These are phyloP conservation scores for Ptychoptera contaminata DNA, from an alignment of 2,888 invertebrate genomes.

Conservation along the genomic window DNA sequence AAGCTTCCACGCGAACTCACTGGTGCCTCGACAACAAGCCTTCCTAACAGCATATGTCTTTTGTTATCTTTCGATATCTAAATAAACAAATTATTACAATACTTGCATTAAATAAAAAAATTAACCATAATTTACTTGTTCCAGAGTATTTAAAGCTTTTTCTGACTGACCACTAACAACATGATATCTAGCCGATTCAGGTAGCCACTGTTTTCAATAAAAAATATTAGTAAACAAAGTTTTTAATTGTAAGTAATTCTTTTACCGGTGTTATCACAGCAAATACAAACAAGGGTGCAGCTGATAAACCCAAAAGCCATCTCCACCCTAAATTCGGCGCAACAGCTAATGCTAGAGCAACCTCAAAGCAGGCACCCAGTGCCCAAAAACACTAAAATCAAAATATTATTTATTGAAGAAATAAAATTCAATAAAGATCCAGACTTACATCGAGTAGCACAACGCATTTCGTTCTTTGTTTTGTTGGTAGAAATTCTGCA, in stretches of 20 bases:
- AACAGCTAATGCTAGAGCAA: conserved; percentile 71
- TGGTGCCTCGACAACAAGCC: conserved; percentile 64
- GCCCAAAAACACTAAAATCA: conserved; percentile 81
- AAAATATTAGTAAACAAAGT: conserved; percentile 3
- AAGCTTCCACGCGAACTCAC: conserved; percentile 42
- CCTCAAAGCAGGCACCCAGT: conserved; percentile 85
- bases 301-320: conserved; percentile 82
- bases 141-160: conserved; percentile 67
- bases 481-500: conserved; percentile 88
- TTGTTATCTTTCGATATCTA: conserved; percentile 76
- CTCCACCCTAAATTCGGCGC: conserved; percentile 88
- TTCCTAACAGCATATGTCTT: conserved; percentile 72
- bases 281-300: conserved; percentile 73
- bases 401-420: conserved; percentile 1
- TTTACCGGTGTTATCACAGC: conserved; percentile 63
- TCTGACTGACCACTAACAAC: conserved; percentile 77
- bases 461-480: conserved; percentile 88
- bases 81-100: conserved; percentile 8
- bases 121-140: conserved; percentile 38
- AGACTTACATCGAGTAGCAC: conserved; percentile 78
- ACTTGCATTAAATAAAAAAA: neutral
- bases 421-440: neutral
- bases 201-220: conserved; percentile 62
- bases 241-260: conserved; percentile 12
- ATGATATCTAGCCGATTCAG: conserved; percentile 82